Conservation (phyloP, 2,797 vertebrate genomes). For the Propithecus deckenii region DNA sequence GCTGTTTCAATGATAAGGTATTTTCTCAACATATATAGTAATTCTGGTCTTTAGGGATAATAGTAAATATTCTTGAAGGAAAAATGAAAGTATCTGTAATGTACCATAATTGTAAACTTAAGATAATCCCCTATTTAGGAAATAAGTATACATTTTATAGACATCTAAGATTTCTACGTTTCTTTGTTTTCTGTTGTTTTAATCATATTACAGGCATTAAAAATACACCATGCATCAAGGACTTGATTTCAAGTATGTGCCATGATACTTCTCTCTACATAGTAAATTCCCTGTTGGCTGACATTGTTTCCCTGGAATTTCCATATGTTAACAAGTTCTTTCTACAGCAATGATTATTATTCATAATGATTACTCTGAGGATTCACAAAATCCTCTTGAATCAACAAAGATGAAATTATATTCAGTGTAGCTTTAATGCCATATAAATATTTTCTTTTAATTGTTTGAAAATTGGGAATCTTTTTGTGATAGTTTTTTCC, state of each 20-base stretch:
- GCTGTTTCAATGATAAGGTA: background rate
- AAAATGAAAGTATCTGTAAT: background rate
- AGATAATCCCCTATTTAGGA: background rate
- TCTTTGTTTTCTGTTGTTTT: background rate
- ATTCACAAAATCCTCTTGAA: background rate
- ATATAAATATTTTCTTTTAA: background rate
- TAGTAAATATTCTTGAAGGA: background rate
- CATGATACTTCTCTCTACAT: background rate
- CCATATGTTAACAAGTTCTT: background rate
- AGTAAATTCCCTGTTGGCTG: background rate
- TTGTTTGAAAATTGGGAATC: conserved; percentile 30
- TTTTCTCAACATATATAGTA: background rate
- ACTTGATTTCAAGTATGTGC: background rate
- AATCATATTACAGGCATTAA: background rate
- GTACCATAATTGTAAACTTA: background rate
- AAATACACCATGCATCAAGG: background rate
- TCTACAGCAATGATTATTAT: conserved; percentile 12
- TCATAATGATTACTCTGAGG: background rate
- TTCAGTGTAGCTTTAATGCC: background rate
- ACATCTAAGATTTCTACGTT: background rate
- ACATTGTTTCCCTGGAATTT: background rate
- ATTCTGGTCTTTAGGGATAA: background rate
- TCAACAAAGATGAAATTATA: conserved; percentile 12
- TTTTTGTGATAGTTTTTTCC: background rate
- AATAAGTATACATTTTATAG: background rate